Evolutionary conservation across 2,888 invertebrate species (phyloP), one percentile per base, ranked within the genome.

Genomic region (Anthoptus insignis): DNA sequence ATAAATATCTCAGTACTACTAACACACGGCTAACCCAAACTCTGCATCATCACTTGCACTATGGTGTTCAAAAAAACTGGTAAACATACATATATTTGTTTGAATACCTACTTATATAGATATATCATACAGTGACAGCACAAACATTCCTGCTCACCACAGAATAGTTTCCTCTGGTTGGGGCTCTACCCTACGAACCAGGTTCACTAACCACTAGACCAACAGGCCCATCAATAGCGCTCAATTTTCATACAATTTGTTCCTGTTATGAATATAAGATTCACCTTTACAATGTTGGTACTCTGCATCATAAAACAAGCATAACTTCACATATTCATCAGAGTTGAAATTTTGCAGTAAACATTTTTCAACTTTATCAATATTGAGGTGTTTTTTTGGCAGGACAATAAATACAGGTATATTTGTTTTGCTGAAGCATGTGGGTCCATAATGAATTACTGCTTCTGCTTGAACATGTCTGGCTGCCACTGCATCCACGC

Each of bases 361-460:
- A 7, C 66, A 16, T 13, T 71, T 78, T 42, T 83, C 76, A 9
- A 72, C 70, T n/a, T 74, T 69, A 0, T 89, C 81, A 5, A 94
- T 59, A 78, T 96, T 91, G 9, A 98, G 76, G 0, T 89, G 73
- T 37, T 87, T 82, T 79, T 96, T 96, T 13, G 96, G 96, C 69
- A 97, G 95, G 37, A 98, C 94, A 71, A 96, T 96, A 58, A 96
- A 94, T 4, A 97, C 96, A 0, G 98, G 97, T 60, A 99, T 93
- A 58, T 96, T 94, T 27, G 94, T 93, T 13, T 96, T 96, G 29
- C 97, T 97, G 71, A 98, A 95, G 86, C 99, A 99, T 0, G 97
- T 95, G 78, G 96, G 96, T 0, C 99, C 99, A 87, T 97, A 99
- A 86, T 99, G 99, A 60, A 99, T 95, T 2, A 99, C 91, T 29